Percentiles rank a stretch among this genome's conserved stretches.
phyloP scores from a whole-genome alignment of 37 sponge, comb jelly and placozoan species.

The Ianthella basta region DNA sequence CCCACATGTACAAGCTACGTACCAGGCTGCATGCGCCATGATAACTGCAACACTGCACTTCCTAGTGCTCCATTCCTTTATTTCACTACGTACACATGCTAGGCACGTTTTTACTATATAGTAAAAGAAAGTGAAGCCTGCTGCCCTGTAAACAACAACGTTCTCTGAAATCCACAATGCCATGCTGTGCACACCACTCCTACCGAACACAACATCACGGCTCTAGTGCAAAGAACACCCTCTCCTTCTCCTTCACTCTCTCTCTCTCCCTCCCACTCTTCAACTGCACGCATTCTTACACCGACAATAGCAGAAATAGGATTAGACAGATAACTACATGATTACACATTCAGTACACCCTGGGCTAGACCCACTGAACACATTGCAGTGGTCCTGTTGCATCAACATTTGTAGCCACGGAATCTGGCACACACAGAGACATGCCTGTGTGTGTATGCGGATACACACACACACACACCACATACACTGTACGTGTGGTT shows the following conservation, averaged over 20 bases:
- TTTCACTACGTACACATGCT: too few relatives aligned
- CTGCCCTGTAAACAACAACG: too few relatives aligned
- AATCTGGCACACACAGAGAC: background rate
- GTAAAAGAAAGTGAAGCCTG: too few relatives aligned
- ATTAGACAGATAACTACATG: constrained; percentile 7
- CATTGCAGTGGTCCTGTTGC: too few relatives aligned
- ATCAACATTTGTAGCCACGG: too few relatives aligned
- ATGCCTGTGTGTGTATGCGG: background rate
- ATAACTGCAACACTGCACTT: too few relatives aligned
- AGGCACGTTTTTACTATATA: too few relatives aligned
- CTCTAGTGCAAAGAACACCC: background rate
- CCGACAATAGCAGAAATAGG: background rate
- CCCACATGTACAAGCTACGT: too few relatives aligned
- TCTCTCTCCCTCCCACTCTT: background rate
- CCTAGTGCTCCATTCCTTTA: too few relatives aligned
- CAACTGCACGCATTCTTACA: too few relatives aligned
- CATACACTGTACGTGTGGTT: background rate
- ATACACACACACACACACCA: constrained; percentile 16
- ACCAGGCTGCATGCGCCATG: too few relatives aligned
- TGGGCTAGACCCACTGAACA: too few relatives aligned
- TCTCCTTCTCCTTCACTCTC: background rate
- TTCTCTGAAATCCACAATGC: background rate
- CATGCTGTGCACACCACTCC: background rate
- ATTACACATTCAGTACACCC: background rate
- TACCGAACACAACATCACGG: background rate